These are phyloP conservation scores for Epinephelus awoara DNA, from an alignment of 2,797 vertebrate genomes.

Conservation along the genomic window DNA sequence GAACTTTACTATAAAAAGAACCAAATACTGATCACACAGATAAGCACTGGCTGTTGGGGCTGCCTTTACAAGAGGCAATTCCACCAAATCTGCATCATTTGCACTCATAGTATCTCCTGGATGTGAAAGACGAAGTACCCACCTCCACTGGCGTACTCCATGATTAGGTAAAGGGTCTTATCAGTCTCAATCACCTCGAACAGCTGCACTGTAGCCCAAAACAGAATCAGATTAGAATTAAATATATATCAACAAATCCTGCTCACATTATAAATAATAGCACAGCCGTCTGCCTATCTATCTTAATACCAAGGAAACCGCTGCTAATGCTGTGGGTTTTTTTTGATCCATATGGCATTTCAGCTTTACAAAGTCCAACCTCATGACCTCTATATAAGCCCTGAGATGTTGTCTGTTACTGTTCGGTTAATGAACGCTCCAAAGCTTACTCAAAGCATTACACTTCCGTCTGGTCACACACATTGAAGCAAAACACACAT, in stretches of 20 bases:
- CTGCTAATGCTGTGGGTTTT: slow-evolving; percentile 45
- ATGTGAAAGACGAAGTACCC: slow-evolving; percentile 53
- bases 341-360: slow-evolving; percentile 64
- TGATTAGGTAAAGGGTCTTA: slow-evolving; percentile 95
- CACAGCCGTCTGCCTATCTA: slow-evolving; percentile 40
- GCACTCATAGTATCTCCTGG: background rate
- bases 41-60: background rate
- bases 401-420: slow-evolving; percentile 9
- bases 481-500: slow-evolving; percentile 24
- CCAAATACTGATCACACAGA: background rate
- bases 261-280: slow-evolving; percentile 37
- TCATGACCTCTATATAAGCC: slow-evolving; percentile 60
- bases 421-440: slow-evolving; percentile 34
- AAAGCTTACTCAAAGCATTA: slow-evolving; percentile 51
- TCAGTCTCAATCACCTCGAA: slow-evolving; percentile 97
- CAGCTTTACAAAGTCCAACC: slow-evolving; percentile 67
- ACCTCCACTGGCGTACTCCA: slow-evolving; percentile 97
- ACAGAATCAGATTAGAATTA: slow-evolving; percentile 63
- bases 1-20: background rate
- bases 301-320: slow-evolving; percentile 40
- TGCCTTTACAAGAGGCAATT: background rate
- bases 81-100: slow-evolving; percentile 12
- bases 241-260: slow-evolving; percentile 48
- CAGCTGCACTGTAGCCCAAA: slow-evolving; percentile 89
- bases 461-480: slow-evolving; percentile 50